These are phyloP conservation scores for Synaphobranchus kaupii DNA, from an alignment of 2,797 vertebrate species.

Conservation along the genomic window DNA sequence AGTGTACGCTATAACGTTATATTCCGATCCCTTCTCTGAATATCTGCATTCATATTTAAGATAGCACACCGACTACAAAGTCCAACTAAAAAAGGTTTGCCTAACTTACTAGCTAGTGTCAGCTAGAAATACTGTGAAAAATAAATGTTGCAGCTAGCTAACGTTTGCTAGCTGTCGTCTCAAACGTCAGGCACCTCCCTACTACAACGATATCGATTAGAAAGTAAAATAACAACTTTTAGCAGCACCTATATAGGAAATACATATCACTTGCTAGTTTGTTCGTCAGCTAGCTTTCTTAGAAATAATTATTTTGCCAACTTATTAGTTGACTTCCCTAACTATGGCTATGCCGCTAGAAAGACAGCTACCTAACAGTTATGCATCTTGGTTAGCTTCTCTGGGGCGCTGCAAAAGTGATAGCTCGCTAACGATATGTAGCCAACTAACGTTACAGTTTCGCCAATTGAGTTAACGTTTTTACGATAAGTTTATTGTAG, in stretches of 20 bases:
- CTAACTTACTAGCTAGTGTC: constrained; percentile 36
- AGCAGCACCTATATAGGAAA: background rate
- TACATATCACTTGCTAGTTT: background rate
- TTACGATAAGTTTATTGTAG: background rate
- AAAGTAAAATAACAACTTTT: background rate
- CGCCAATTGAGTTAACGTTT: background rate
- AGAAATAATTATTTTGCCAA: background rate
- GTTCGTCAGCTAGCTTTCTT: background rate
- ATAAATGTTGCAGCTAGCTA: background rate
- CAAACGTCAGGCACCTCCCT: background rate
- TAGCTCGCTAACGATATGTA: background rate
- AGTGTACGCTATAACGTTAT: background rate
- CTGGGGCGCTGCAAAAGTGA: background rate
- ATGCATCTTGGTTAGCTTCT: background rate
- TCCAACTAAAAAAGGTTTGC: background rate
- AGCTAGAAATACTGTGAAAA: background rate
- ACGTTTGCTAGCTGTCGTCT: background rate
- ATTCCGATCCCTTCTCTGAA: background rate
- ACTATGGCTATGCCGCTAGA: background rate
- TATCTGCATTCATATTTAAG: background rate
- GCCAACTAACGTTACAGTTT: background rate
- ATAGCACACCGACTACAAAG: background rate
- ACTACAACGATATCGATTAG: background rate
- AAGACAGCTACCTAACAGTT: background rate
- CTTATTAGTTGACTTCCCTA: background rate